Evolutionary conservation across 2,888 invertebrate genomes (phyloP), one percentile per base, ranked within the genome.

Genomic region (Drosophila nr. perissopoda): DNA sequence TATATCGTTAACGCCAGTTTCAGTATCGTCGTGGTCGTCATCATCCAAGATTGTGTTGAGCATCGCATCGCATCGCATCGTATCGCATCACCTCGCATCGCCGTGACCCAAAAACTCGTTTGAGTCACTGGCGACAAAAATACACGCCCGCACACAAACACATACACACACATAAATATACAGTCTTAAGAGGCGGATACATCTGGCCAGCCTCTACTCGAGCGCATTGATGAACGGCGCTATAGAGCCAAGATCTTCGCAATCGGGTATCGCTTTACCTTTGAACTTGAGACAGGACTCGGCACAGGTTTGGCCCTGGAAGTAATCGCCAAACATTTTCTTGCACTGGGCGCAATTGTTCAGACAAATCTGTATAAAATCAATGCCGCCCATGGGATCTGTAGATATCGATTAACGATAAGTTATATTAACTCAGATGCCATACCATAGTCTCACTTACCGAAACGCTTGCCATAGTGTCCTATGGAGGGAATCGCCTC

Each of bases 291-390:
- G 94, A 92, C 98, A 98, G 78, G 96, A 95, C 86, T 97, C 96
- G 0, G 97, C 97, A 92, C 98, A 98, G 0, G 96, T 95, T 57
- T 97, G 96, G 0, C 97, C 97, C 89, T 97, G 96, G 93, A 98
- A 98, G 94, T 96, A 97, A 0, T 95, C 95, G 0, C 97, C 97
- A 79, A 96, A 96, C 96, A 97, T 97, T 92, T 96, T 97, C 93
- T 97, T 97, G 93, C 97, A 98, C 90, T 97, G 97, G 0, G 97
- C 97, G 91, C 98, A 98, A 93, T 98, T 98, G 83, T 97, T 95
- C 70, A 97, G 95, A 93, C 97, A 97, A 60, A 96, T 94, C 78
- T 96, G 96, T 85, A 95, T 92, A 48, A 89, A 91, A 77, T 95
- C 95, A 91, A 94, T 94, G 77, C 94, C 94, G 67, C 86, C 81